Evolutionary conservation across 2,797 vertebrate genomes (phyloP).

Genomic region (Cyclopterus lumpus): DNA sequence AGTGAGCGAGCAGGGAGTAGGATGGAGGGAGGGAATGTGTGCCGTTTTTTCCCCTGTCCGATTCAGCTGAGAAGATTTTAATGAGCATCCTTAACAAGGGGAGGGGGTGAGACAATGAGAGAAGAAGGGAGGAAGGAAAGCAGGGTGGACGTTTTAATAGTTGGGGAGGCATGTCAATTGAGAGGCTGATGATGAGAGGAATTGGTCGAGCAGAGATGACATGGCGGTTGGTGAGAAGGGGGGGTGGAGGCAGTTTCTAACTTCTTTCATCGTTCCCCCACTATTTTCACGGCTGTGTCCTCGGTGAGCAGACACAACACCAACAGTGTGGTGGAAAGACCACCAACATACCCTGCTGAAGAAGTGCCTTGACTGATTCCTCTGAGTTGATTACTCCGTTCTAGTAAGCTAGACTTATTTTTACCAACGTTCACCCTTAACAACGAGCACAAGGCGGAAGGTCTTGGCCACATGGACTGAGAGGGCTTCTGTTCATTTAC

Average conservation of each 20-base stretch:
- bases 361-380: neutral
- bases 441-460: neutral
- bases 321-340: neutral
- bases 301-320: neutral
- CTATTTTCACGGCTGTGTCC: neutral
- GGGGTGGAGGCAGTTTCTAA: neutral
- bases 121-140: neutral
- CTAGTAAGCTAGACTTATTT: neutral
- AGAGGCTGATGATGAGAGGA: slow-evolving; percentile 48
- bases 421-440: neutral
- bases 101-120: slow-evolving; percentile 21
- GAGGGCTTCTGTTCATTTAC: neutral
- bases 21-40: slow-evolving; percentile 22
- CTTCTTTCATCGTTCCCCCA: neutral
- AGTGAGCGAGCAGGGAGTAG: slow-evolving; percentile 11
- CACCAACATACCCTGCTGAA: neutral
- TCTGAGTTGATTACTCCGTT: neutral
- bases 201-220: slow-evolving; percentile 52
- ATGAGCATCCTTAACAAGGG: slow-evolving; percentile 60
- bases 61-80: slow-evolving; percentile 64
- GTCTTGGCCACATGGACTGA: neutral
- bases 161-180: slow-evolving; percentile 34
- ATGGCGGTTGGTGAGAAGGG: slow-evolving; percentile 1
- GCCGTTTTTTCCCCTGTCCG: slow-evolving; percentile 34
- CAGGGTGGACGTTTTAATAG: slow-evolving; percentile 21